Conservation (phyloP, 2,113 vertebrate genomes). For the Bos indicus region DNA sequence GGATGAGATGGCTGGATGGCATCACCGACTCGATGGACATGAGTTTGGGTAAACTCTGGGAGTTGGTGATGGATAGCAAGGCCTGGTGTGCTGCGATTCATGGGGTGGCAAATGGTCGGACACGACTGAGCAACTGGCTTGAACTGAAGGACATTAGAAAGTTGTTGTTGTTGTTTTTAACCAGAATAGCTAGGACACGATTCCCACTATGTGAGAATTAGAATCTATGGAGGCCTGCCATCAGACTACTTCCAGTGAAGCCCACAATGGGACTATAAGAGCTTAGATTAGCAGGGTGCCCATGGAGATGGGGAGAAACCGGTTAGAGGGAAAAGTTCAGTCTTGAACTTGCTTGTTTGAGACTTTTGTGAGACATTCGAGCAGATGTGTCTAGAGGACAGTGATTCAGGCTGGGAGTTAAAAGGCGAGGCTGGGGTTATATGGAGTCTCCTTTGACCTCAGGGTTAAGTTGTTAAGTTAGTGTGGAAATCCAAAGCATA, state of each 20-base stretch:
- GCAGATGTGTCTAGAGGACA: background rate
- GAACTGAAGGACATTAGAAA: background rate
- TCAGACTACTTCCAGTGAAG: background rate
- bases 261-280: background rate
- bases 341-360: background rate
- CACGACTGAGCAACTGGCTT: no score
- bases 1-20: no score
- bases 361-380: background rate
- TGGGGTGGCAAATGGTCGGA: accelerated
- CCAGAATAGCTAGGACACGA: background rate
- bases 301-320: background rate
- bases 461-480: background rate
- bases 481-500: background rate
- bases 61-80: no score
- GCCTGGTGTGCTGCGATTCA: accelerated
- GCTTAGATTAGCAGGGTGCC: background rate
- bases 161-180: background rate
- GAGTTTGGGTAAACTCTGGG: accelerated
- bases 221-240: background rate
- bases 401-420: background rate
- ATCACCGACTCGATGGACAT: no score
- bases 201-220: background rate
- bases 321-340: background rate
- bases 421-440: background rate
- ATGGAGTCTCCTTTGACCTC: background rate